Evolutionary conservation across 2,797 vertebrate genomes (phyloP), one percentile per base, ranked within the genome.

Genomic region (Sebastes iracundus): DNA sequence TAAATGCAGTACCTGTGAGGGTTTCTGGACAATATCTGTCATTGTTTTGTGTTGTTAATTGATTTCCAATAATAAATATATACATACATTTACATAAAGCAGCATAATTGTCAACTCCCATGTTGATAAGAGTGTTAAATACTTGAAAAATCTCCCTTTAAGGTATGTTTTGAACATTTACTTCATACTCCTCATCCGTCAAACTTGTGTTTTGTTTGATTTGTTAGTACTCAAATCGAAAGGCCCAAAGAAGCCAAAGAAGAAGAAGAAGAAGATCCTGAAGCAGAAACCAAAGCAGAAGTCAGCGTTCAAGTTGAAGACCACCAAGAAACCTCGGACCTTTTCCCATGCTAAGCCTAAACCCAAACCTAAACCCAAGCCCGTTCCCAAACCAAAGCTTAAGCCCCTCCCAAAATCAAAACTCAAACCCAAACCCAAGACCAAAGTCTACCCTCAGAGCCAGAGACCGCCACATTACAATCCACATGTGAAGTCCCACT

Each of bases 261-360:
- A 87, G 81, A 83, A 79, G 62, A 84, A 82, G 60, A 84, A 82
- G 62, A 92, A 87, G 70, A 25, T 84, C 33, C 65, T 42, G 69
- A 90, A 60, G 72, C 83, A 69, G 35, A 49, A 80, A 32, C 83
- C 62, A 1, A 82, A 89, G 61, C 80, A 85, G 79, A 92, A 92
- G 67, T 88, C 84, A 2, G 58, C 30, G 0, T 85, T 93, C 33
- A 90, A 66, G 53, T 6, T 89, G 13, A 92, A 90, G 38, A 75
- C 74, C 46, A 27, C 75, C 23, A 90, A 87, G 84, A 92, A 85
- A 64, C 71, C 79, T n/a, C 56, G 0, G 18, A 38, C 16, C 0
- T 71, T 74, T 75, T 14, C 83, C 10, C 59, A 60, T 2, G 25
- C 60, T 2, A 61, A 75, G 23, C 49, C 63, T 2, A 65, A 81